Evolutionary conservation across 2,113 vertebrate species (phyloP).

Genomic region (Eira barbara): DNA sequence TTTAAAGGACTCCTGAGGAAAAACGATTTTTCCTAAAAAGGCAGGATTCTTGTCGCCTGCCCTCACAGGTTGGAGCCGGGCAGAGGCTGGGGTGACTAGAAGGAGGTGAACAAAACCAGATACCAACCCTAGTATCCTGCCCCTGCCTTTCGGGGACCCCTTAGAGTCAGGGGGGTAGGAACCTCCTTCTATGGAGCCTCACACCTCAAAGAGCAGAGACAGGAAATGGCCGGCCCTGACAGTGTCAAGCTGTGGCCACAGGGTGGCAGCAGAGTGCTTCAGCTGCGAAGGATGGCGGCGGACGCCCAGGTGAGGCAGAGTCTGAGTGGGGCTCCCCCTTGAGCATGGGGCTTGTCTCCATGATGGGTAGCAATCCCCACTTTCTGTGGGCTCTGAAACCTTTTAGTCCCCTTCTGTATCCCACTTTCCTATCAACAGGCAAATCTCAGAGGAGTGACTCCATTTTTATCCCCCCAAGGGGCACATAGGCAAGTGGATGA

Average conservation of each 20-base stretch:
- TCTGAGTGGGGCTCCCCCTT: neutral
- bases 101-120: neutral
- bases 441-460: neutral
- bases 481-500: neutral
- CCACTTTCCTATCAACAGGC: neutral
- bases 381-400: neutral
- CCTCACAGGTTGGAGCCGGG: neutral
- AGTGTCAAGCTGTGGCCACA: slow-evolving; percentile 49
- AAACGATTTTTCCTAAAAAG: neutral
- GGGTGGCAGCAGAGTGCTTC: slow-evolving; percentile 68
- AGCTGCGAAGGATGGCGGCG: neutral
- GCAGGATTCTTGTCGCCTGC: neutral
- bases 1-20: neutral
- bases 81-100: neutral
- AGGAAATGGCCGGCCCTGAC: neutral
- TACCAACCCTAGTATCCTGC: neutral
- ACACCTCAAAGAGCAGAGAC: neutral
- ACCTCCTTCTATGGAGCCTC: neutral
- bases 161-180: neutral
- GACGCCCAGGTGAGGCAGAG: neutral
- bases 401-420: neutral
- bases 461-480: neutral
- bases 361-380: neutral
- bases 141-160: neutral
- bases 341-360: neutral